These are phyloP conservation scores for Muschampia plurimacula DNA, from an alignment of 2,888 invertebrate genomes.

Conservation along the genomic window DNA sequence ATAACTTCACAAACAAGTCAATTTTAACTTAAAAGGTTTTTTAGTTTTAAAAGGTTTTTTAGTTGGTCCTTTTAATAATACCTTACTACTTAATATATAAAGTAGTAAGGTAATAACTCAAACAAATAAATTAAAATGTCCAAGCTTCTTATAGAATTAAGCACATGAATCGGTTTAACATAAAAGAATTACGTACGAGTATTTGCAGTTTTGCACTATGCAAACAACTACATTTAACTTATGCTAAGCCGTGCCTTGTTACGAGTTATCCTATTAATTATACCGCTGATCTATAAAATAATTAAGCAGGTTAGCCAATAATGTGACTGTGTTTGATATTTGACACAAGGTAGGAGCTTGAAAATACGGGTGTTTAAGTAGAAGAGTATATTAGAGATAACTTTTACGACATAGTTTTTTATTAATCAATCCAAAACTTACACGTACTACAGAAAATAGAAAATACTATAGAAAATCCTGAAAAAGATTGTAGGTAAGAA, in stretches of 20 bases:
- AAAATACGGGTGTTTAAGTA: background rate
- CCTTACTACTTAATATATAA: background rate
- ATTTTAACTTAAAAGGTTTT: background rate
- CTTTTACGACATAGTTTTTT: no score
- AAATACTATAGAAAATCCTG: no score
- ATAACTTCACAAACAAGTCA: background rate
- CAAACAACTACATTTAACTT: background rate
- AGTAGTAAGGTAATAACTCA: background rate
- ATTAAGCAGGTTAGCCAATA: background rate
- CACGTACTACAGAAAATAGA: no score
- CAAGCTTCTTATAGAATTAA: conserved; percentile 6
- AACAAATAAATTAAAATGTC: background rate
- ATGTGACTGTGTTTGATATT: background rate
- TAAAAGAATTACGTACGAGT: conserved; percentile 7
- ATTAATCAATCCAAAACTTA: no score
- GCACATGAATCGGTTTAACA: background rate
- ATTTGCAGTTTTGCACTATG: background rate
- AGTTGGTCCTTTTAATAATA: background rate
- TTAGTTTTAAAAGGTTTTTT: background rate
- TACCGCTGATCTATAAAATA: conserved; percentile 10
- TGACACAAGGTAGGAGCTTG: background rate
- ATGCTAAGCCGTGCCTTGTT: conserved; percentile 22
- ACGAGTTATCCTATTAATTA: conserved; percentile 21
- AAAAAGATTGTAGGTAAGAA: no score
- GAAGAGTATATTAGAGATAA: no score